Conservation (phyloP, 2,888 invertebrate genomes). For the Electrophaes corylata region DNA sequence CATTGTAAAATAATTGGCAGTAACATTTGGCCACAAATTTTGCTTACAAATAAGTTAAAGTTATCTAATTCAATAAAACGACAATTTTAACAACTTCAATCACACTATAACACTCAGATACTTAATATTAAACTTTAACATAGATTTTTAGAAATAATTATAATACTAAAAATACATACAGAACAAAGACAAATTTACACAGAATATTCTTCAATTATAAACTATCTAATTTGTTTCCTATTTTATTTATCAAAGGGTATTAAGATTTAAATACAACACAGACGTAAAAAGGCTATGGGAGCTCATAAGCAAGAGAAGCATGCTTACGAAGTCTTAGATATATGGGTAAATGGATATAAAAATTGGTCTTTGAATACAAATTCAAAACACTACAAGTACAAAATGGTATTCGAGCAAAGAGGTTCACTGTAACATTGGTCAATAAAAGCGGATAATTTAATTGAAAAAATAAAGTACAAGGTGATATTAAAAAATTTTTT, state of each 20-base stretch:
- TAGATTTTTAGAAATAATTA: constrained; percentile 8
- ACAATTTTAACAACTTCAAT: constrained; percentile 14
- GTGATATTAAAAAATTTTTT: too few relatives aligned
- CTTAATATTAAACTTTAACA: neutral
- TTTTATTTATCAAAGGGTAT: neutral
- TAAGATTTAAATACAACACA: neutral
- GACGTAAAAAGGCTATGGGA: constrained; percentile 10
- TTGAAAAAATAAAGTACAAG: neutral
- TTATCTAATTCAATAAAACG: constrained; percentile 29
- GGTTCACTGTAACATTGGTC: constrained; percentile 21
- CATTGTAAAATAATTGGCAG: constrained; percentile 71
- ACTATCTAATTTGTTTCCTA: constrained; percentile 4
- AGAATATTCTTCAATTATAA: constrained; percentile 4
- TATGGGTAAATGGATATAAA: constrained; percentile 45
- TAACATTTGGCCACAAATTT: constrained; percentile 66
- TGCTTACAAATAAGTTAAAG: constrained; percentile 45
- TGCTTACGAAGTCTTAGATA: constrained; percentile 26
- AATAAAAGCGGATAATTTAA: constrained; percentile 14
- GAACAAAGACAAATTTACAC: constrained; percentile 1
- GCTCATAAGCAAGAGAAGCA: constrained; percentile 18
- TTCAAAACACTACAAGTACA: constrained; percentile 43
- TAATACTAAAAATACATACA: constrained; percentile 8
- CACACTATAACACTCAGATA: constrained; percentile 10
- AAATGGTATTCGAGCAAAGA: constrained; percentile 33
- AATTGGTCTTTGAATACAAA: constrained; percentile 47